These are phyloP conservation scores for Aleiodes testaceus DNA, from an alignment of 2,888 invertebrate species.

Conservation along the genomic window DNA sequence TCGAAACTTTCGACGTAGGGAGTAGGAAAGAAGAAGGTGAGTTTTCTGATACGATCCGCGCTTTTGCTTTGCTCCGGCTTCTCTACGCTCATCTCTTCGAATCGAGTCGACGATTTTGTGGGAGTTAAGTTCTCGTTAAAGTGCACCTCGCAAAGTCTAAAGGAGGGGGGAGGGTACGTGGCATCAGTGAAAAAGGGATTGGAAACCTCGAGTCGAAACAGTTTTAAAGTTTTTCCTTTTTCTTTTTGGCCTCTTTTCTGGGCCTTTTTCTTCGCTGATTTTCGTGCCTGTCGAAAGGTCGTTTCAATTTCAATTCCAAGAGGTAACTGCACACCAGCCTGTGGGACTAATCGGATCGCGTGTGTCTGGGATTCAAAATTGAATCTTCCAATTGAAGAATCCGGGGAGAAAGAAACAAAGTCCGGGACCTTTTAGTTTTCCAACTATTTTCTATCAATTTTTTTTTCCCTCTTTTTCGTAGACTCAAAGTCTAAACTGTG, in stretches of 20 bases:
- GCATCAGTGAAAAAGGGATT: conserved; percentile 38
- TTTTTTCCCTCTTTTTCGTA: no score
- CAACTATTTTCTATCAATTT: not conserved
- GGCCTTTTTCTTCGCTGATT: conserved; percentile 4
- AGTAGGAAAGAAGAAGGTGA: not conserved
- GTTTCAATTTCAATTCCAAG: conserved; percentile 32
- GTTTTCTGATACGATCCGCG: conserved; percentile 42
- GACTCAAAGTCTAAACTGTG: no score
- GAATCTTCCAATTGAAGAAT: conserved; percentile 29
- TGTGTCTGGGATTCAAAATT: conserved; percentile 34
- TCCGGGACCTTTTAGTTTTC: conserved; percentile 6
- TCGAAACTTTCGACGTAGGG: conserved; percentile 40
- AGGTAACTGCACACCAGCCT: not conserved
- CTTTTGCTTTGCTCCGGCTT: conserved; percentile 43
- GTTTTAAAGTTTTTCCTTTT: conserved; percentile 41
- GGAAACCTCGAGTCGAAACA: conserved; percentile 41
- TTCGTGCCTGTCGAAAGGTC: conserved; percentile 17
- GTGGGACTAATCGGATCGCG: conserved; percentile 41
- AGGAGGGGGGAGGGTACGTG: conserved; percentile 16
- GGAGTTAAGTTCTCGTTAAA: conserved; percentile 48
- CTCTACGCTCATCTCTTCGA: conserved; percentile 43
- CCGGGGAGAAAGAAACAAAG: not conserved
- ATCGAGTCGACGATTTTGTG: conserved; percentile 47
- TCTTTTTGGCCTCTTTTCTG: conserved; percentile 11
- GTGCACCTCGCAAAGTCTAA: conserved; percentile 42